phyloP scores from a whole-genome alignment of 1,140 invertebrate genomes.

The Charaxes varanes region DNA sequence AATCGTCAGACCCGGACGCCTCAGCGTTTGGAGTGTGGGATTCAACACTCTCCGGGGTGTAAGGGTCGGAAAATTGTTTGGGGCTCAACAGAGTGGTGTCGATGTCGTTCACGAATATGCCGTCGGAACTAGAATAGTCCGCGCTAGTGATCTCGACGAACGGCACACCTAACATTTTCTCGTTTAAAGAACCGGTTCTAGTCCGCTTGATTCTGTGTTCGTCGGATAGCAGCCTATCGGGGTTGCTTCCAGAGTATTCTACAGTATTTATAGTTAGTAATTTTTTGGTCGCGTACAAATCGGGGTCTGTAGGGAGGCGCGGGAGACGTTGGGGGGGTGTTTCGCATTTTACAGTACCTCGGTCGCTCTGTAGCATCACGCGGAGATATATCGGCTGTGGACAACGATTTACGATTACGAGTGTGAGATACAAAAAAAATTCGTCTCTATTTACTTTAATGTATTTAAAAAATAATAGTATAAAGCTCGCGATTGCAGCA shows the following conservation, averaged over 20 bases:
- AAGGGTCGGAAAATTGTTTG: conserved; percentile 76
- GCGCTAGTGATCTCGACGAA: conserved; percentile 73
- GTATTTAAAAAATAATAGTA: too few species aligned
- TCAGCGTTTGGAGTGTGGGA: conserved; percentile 81
- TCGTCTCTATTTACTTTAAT: not conserved
- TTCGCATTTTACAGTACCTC: conserved; percentile 85
- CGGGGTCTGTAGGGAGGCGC: conserved; percentile 49
- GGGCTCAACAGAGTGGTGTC: conserved; percentile 70
- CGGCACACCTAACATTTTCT: conserved; percentile 53
- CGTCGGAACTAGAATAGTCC: conserved; percentile 61
- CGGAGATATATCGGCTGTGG: conserved; percentile 89
- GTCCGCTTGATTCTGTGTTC: conserved; percentile 49
- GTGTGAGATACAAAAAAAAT: not conserved
- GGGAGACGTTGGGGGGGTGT: conserved; percentile 50
- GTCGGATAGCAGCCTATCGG: conserved; percentile 31
- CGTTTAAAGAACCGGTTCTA: conserved; percentile 54
- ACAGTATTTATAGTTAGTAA: conserved; percentile 13
- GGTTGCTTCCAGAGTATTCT: conserved; percentile 23
- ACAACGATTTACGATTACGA: conserved; percentile 17
- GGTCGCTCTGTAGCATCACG: conserved; percentile 79
- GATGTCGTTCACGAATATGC: conserved; percentile 74
- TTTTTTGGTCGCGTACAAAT: conserved; percentile 55
- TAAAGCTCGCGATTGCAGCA: conserved; percentile 1
- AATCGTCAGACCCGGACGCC: conserved; percentile 39
- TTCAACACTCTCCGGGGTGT: conserved; percentile 85